phyloP scores from a whole-genome alignment of 2,797 vertebrate species.

The Okamejei kenojei region DNA sequence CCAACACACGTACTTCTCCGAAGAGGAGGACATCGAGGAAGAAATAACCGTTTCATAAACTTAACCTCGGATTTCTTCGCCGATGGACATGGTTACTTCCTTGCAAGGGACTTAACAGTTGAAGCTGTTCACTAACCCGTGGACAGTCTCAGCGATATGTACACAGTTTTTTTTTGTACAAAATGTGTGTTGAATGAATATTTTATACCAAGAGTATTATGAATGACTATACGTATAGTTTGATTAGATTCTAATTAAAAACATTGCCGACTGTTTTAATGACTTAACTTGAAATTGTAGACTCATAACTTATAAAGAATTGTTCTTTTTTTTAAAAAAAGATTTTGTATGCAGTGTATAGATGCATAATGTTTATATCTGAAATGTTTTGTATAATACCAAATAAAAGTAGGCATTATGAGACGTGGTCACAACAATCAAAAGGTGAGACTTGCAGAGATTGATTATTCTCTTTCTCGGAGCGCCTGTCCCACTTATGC shows the following conservation, averaged over 20 bases:
- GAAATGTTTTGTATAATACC: conserved; percentile 60
- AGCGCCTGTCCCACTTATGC: no score
- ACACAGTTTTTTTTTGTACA: conserved; percentile 81
- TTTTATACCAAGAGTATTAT: conserved; percentile 85
- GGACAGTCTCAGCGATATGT: conserved; percentile 84
- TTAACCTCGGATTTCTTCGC: not conserved
- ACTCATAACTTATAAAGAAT: conserved; percentile 91
- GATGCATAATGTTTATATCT: conserved; percentile 75
- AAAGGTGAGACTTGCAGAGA: not conserved
- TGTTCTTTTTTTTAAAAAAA: conserved; percentile 44
- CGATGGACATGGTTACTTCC: not conserved
- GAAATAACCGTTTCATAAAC: conserved; percentile 90
- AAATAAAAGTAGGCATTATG: conserved; percentile 59
- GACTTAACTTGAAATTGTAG: conserved; percentile 59
- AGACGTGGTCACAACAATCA: not conserved
- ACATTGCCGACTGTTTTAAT: conserved; percentile 50
- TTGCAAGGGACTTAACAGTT: conserved; percentile 32
- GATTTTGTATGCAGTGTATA: conserved; percentile 78
- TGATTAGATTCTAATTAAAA: conserved; percentile 50
- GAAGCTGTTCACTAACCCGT: conserved; percentile 56
- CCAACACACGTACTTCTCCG: conserved; percentile 89
- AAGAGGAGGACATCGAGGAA: conserved; percentile 71
- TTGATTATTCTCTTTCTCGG: not conserved
- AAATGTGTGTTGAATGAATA: conserved; percentile 72
- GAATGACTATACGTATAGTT: conserved; percentile 53